Conservation (phyloP, 1,140 invertebrate species). For the Mamestra configurata region DNA sequence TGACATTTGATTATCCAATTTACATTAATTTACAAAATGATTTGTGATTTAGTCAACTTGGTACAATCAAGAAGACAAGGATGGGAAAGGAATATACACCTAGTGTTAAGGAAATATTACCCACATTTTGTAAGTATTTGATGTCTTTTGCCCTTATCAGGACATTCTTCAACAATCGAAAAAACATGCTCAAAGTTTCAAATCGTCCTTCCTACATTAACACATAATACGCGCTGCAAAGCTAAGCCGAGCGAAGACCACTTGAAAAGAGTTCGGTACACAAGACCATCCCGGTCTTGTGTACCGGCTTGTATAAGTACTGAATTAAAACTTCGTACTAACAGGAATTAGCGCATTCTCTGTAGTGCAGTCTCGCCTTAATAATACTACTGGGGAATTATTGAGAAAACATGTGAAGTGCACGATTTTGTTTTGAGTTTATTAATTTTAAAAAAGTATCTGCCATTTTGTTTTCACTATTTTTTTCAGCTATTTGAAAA, state of each 20-base stretch:
- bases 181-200: neutral
- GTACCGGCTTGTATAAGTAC: conserved; percentile 70
- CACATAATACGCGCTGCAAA: conserved; percentile 28
- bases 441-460: neutral
- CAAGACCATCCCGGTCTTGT: too few relatives aligned
- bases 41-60: neutral
- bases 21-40: too few relatives aligned
- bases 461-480: too few relatives aligned
- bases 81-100: too few relatives aligned
- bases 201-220: neutral
- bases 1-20: neutral
- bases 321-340: conserved; percentile 89
- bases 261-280: conserved; percentile 71
- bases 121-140: too few relatives aligned
- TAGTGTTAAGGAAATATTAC: too few relatives aligned
- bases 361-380: conserved; percentile 27
- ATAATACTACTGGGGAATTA: conserved; percentile 5
- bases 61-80: neutral
- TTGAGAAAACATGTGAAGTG: neutral
- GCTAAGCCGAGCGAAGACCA: conserved; percentile 73
- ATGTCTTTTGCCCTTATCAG: too few relatives aligned
- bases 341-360: conserved; percentile 80
- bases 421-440: conserved; percentile 5
- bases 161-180: too few relatives aligned
- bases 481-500: too few relatives aligned